Conservation (phyloP, 1,140 invertebrate genomes). For the Brachionus calyciflorus region DNA sequence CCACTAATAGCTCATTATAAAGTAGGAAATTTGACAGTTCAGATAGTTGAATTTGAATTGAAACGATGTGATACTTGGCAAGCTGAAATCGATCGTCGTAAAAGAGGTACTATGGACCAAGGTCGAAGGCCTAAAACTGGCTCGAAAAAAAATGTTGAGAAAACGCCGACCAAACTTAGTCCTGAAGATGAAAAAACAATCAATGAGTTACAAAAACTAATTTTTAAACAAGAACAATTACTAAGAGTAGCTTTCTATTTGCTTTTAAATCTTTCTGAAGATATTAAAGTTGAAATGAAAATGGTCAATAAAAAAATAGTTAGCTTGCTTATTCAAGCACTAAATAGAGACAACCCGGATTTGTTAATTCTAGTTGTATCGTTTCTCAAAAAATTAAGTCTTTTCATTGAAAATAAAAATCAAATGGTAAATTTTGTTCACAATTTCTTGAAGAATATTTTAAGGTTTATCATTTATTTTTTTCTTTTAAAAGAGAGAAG, state of each 20-base stretch:
- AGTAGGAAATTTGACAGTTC: conserved; percentile 61
- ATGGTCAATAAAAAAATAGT: conserved; percentile 92
- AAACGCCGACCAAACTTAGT: conserved; percentile 46
- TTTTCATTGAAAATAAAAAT: conserved; percentile 90
- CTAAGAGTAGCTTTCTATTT: conserved; percentile 77
- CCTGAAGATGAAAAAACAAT: conserved; percentile 51
- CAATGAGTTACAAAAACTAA: conserved; percentile 1
- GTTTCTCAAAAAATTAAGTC: conserved; percentile 89
- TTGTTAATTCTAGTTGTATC: conserved; percentile 84
- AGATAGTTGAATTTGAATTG: conserved; percentile 79
- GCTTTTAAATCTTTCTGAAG: conserved; percentile 88
- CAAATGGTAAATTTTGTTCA: conserved; percentile 69
- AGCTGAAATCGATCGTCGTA: conserved; percentile 72
- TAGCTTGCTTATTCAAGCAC: conserved; percentile 76
- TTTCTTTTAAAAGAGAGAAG: conserved; percentile 60
- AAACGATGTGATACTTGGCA: conserved; percentile 87
- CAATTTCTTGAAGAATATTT: neutral
- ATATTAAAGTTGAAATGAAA: conserved; percentile 86
- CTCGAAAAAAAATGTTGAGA: neutral
- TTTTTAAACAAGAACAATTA: conserved; percentile 65
- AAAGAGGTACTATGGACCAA: conserved; percentile 54
- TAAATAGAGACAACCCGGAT: conserved; percentile 79
- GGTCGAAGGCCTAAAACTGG: conserved; percentile 9
- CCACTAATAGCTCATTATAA: conserved; percentile 83
- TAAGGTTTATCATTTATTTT: neutral